Percentiles rank a stretch among this genome's conserved stretches.
These are phyloP conservation scores for Ondatra zibethicus DNA, from an alignment of 2,113 vertebrate genomes.

Conservation along the genomic window DNA sequence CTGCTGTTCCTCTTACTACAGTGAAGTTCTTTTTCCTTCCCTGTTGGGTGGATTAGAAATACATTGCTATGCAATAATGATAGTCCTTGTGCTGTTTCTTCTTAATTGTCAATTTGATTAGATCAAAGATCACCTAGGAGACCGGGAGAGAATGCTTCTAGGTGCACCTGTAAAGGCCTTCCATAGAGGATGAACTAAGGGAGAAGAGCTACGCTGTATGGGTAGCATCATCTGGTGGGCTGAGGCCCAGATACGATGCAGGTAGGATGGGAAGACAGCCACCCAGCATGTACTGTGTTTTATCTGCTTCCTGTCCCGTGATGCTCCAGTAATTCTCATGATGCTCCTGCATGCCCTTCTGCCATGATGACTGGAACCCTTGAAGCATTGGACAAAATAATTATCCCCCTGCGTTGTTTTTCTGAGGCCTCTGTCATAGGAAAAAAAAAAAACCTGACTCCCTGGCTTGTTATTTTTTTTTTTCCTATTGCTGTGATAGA, in stretches of 20 bases:
- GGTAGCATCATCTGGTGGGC: not conserved
- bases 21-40: not conserved
- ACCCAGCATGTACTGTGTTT: not conserved
- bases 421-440: not conserved
- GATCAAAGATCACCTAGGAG: not conserved
- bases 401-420: not conserved
- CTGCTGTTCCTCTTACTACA: too few relatives aligned
- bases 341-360: not conserved
- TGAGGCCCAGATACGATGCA: not conserved
- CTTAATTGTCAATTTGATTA: not conserved
- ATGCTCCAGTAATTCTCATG: not conserved
- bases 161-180: not conserved
- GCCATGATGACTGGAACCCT: not conserved
- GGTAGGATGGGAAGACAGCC: not conserved
- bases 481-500: not conserved
- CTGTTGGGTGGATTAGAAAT: not conserved
- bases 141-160: not conserved
- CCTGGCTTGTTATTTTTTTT: not conserved
- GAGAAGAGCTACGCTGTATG: not conserved
- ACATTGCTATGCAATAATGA: not conserved
- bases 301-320: not conserved
- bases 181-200: not conserved
- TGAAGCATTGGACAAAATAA: not conserved
- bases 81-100: not conserved
- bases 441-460: not conserved